These are phyloP conservation scores for Lethrus apterus DNA, from an alignment of 1,140 invertebrate genomes.

Conservation along the genomic window DNA sequence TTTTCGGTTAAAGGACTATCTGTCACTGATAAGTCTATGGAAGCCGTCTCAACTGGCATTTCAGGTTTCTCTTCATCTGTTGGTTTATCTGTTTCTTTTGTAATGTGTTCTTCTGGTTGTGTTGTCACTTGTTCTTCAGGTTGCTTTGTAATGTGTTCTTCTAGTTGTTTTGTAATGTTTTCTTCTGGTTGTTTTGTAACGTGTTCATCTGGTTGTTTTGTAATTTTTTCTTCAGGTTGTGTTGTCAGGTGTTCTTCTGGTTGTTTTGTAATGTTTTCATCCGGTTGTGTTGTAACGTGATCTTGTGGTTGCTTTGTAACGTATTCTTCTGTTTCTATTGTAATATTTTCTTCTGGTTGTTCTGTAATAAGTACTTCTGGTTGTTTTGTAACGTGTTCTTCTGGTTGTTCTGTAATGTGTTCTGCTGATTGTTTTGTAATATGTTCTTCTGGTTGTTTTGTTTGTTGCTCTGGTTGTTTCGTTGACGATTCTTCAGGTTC, in stretches of 20 bases:
- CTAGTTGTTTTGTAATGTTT: slow-evolving; percentile 1
- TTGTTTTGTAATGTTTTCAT: slow-evolving; percentile 4
- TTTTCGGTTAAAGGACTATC: too few species aligned
- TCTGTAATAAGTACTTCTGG: slow-evolving; percentile 9
- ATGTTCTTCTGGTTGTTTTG: slow-evolving; percentile 5
- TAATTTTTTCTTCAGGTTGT: slow-evolving; percentile 5
- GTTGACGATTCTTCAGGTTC: slow-evolving; percentile 10
- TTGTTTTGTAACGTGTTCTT: background rate
- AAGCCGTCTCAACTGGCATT: background rate
- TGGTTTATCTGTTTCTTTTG: background rate
- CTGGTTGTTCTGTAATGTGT: background rate
- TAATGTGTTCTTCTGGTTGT: background rate
- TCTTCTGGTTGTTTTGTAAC: background rate
- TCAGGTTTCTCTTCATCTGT: background rate
- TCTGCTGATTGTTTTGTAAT: slow-evolving; percentile 8
- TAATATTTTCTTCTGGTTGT: slow-evolving; percentile 1
- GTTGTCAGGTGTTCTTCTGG: background rate
- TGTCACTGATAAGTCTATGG: too few species aligned
- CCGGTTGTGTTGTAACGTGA: background rate
- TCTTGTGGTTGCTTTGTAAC: background rate
- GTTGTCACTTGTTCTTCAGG: slow-evolving; percentile 3
- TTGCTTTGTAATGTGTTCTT: background rate
- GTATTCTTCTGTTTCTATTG: slow-evolving; percentile 7
- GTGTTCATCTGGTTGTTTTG: background rate
- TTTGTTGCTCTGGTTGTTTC: slow-evolving; percentile 3